Evolutionary conservation across 2,797 vertebrate genomes (phyloP).

Genomic region (Nasua narica): DNA sequence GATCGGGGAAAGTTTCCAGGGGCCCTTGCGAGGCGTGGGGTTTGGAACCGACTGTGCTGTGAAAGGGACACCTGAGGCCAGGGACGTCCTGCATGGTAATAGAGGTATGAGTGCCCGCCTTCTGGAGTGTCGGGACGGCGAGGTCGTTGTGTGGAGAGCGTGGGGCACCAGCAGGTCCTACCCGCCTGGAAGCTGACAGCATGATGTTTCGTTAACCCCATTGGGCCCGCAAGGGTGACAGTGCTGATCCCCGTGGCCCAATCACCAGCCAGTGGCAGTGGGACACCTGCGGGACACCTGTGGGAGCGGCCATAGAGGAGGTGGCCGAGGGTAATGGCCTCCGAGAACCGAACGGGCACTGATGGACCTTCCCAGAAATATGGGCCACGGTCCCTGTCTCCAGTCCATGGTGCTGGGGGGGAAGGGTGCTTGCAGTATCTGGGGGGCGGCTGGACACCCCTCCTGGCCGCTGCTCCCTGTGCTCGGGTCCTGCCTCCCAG

Average conservation of each 20-base stretch:
- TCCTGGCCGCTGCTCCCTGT: background rate
- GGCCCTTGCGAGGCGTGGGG: background rate
- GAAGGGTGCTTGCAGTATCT: background rate
- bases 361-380: background rate
- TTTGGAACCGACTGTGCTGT: rapidly evolving
- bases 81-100: background rate
- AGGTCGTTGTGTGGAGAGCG: background rate
- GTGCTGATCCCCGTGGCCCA: too few relatives aligned
- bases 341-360: background rate
- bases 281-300: too few relatives aligned
- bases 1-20: background rate
- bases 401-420: rapidly evolving
- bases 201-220: background rate
- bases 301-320: too few relatives aligned
- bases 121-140: background rate
- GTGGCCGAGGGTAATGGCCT: background rate
- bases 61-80: too few relatives aligned
- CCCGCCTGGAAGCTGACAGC: background rate
- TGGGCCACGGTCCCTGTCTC: background rate
- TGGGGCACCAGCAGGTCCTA: background rate
- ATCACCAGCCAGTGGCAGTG: rapidly evolving
- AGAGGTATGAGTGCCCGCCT: background rate
- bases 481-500: background rate
- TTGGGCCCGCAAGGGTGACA: rapidly evolving
- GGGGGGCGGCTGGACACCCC: background rate